phyloP scores from a whole-genome alignment of 2,113 vertebrate species.

The Progne subis region DNA sequence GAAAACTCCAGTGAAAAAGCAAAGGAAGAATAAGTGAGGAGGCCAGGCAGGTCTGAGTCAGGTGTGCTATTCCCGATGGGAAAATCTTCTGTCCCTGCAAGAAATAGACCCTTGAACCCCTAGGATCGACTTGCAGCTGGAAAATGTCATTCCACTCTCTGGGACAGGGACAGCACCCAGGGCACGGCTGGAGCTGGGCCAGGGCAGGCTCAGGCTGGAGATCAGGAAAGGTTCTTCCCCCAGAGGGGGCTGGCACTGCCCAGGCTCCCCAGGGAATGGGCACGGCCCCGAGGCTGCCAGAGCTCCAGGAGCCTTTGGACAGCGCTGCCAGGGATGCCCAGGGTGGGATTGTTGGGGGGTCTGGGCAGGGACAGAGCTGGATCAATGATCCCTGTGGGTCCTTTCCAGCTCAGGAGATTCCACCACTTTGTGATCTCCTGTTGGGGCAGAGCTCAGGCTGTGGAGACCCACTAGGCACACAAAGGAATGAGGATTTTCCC shows the following conservation, averaged over 20 bases:
- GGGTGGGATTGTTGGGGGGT: background rate
- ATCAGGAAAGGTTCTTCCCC: background rate
- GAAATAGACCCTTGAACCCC: background rate
- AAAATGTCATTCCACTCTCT: background rate
- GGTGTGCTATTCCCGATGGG: background rate
- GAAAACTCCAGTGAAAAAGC: background rate
- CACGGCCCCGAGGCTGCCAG: background rate
- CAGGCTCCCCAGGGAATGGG: background rate
- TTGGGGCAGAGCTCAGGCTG: background rate
- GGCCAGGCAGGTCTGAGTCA: background rate
- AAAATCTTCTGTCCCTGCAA: background rate
- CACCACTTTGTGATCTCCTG: too few species aligned
- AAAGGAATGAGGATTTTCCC: background rate
- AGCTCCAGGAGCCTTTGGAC: background rate
- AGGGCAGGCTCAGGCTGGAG: background rate
- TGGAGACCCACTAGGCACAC: background rate
- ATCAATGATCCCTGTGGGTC: rapidly evolving
- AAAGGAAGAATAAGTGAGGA: background rate
- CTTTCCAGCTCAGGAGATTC: rapidly evolving
- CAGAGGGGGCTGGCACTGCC: background rate
- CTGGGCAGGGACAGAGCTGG: rapidly evolving
- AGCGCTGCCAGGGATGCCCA: background rate
- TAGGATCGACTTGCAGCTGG: background rate
- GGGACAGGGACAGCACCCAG: background rate
- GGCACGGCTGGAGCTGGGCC: background rate